Evolutionary conservation across 64 coral and sea anemone species (phyloP).

Genomic region (Stylophora pistillata): DNA sequence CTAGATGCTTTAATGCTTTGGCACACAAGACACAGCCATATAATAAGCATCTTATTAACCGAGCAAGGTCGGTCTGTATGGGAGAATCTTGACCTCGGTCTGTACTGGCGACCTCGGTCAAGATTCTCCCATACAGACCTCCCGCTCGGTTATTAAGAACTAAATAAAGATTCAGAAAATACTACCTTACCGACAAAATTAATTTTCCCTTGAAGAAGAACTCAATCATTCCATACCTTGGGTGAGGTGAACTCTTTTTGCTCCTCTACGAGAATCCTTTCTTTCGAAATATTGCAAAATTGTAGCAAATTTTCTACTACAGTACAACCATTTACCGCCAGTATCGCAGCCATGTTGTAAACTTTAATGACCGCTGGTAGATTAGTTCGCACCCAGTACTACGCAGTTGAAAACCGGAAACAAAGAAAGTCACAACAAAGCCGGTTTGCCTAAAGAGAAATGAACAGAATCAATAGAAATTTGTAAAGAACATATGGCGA

Average conservation of each 20-base stretch:
- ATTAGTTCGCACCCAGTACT: not conserved
- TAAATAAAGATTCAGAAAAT: not conserved
- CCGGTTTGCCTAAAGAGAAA: no score
- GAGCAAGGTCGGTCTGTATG: no score
- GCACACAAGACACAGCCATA: no score
- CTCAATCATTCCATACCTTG: slow-evolving; percentile 26
- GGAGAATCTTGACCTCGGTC: no score
- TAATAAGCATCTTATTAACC: no score
- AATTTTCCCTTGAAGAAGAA: not conserved
- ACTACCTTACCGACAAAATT: not conserved
- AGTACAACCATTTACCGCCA: slow-evolving; percentile 70
- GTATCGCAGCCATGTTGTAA: slow-evolving; percentile 74
- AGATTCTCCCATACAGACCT: no score
- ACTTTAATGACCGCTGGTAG: not conserved
- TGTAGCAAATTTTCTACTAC: slow-evolving; percentile 72
- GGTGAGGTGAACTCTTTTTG: not conserved
- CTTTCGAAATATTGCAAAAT: slow-evolving; percentile 65
- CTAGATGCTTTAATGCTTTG: no score
- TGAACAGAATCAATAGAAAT: not conserved
- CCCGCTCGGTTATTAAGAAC: no score
- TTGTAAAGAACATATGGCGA: not conserved
- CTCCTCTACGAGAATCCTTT: slow-evolving; percentile 45
- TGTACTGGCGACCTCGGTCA: no score
- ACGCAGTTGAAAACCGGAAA: slow-evolving; percentile 23
- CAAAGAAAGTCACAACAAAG: slow-evolving; percentile 49